Evolutionary conservation across 2,113 vertebrate species (phyloP).

Genomic region (Tachuris rubrigastra): DNA sequence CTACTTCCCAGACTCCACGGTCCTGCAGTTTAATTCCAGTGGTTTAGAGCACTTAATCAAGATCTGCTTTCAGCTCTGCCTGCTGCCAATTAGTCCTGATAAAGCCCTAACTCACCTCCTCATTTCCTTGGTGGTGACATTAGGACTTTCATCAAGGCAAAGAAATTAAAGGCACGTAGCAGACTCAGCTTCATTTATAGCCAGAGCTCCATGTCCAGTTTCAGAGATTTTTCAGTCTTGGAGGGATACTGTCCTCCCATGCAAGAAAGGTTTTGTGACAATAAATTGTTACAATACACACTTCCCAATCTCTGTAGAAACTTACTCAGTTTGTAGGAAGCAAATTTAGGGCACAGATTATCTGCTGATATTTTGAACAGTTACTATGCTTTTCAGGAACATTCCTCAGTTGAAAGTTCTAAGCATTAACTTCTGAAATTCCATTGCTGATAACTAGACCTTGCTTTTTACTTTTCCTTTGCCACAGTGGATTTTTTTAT

Average conservation of each 20-base stretch:
- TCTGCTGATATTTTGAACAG: background rate
- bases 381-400: background rate
- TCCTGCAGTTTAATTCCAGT: background rate
- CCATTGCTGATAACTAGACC: background rate
- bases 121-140: conserved; percentile 8
- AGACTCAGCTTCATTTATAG: background rate
- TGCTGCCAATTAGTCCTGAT: background rate
- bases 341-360: background rate
- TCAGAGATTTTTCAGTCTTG: background rate
- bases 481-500: background rate
- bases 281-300: background rate
- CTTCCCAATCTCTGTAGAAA: background rate
- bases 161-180: conserved; percentile 36
- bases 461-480: background rate
- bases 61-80: conserved; percentile 11
- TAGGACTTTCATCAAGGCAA: conserved; percentile 30
- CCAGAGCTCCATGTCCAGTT: background rate
- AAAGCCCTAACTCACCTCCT: background rate
- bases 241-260: background rate
- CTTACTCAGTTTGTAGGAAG: background rate
- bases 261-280: background rate
- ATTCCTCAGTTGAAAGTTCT: background rate
- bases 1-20: background rate
- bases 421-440: background rate
- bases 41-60: background rate